These are phyloP conservation scores for Etheostoma cragini DNA, from an alignment of 2,113 vertebrate species.

Conservation along the genomic window DNA sequence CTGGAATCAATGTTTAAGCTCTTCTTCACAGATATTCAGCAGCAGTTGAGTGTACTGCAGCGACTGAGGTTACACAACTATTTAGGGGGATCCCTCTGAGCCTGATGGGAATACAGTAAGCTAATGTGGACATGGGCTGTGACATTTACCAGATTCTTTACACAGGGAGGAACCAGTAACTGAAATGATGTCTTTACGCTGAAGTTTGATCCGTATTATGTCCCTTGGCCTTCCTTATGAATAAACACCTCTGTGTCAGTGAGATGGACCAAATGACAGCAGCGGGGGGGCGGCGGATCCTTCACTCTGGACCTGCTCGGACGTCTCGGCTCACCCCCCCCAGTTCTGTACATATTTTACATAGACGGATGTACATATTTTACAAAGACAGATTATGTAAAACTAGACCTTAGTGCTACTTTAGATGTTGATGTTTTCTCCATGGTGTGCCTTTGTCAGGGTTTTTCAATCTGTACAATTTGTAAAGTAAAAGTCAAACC, in stretches of 20 bases:
- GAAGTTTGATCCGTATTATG: background rate
- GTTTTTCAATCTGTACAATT: constrained; percentile 87
- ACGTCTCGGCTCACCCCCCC: constrained; percentile 12
- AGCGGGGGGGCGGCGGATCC: background rate
- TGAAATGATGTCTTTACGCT: background rate
- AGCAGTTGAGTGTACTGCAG: background rate
- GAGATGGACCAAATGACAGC: constrained; percentile 52
- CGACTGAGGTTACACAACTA: background rate
- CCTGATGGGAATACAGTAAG: constrained; percentile 14
- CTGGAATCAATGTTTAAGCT: background rate
- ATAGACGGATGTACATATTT: constrained; percentile 78
- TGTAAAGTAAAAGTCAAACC: constrained; percentile 78
- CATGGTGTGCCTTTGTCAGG: constrained; percentile 88
- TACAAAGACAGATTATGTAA: constrained; percentile 72
- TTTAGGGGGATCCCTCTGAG: background rate
- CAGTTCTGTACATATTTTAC: constrained; percentile 73
- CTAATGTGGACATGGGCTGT: constrained; percentile 1
- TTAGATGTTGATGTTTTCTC: constrained; percentile 84
- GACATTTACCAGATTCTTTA: background rate
- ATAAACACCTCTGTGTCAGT: constrained; percentile 44
- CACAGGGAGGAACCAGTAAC: constrained; percentile 6
- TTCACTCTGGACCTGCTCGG: constrained; percentile 14
- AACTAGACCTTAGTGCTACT: constrained; percentile 73
- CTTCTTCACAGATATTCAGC: background rate
- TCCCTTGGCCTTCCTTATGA: constrained; percentile 34